Evolutionary conservation across 2,113 vertebrate genomes (phyloP).

Genomic region (Gymnorhina tibicen): DNA sequence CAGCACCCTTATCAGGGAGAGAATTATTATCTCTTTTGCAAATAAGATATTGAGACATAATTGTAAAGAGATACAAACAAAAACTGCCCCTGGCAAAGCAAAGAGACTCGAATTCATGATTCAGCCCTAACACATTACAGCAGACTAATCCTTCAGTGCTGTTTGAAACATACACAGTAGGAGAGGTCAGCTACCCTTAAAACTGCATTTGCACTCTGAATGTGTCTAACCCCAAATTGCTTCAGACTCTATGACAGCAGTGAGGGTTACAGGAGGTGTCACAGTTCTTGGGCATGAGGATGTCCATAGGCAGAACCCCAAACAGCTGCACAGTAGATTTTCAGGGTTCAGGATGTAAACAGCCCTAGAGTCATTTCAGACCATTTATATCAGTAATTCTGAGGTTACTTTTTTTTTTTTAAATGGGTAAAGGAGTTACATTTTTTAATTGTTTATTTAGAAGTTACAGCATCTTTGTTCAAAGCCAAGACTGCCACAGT

Average conservation of each 20-base stretch:
- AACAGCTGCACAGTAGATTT: neutral
- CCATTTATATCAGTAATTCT: neutral
- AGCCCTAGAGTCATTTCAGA: accelerated
- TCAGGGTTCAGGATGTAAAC: neutral
- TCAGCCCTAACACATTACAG: neutral
- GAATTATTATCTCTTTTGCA: neutral
- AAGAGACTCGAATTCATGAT: neutral
- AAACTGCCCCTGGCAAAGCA: neutral
- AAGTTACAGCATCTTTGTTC: neutral
- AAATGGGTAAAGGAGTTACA: neutral
- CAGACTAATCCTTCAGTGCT: neutral
- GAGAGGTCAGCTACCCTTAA: neutral
- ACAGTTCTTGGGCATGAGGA: neutral
- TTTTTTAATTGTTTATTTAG: neutral
- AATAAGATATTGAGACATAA: neutral
- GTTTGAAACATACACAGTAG: neutral
- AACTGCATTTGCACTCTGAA: neutral
- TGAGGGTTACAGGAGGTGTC: neutral
- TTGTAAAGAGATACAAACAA: neutral
- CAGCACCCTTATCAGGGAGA: neutral
- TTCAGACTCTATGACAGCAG: neutral
- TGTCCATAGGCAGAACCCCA: neutral
- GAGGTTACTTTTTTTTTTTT: neutral
- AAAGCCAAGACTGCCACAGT: neutral
- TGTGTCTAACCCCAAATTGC: neutral